Evolutionary conservation across 2,888 invertebrate species (phyloP).

Genomic region (Stenodema calcarata): DNA sequence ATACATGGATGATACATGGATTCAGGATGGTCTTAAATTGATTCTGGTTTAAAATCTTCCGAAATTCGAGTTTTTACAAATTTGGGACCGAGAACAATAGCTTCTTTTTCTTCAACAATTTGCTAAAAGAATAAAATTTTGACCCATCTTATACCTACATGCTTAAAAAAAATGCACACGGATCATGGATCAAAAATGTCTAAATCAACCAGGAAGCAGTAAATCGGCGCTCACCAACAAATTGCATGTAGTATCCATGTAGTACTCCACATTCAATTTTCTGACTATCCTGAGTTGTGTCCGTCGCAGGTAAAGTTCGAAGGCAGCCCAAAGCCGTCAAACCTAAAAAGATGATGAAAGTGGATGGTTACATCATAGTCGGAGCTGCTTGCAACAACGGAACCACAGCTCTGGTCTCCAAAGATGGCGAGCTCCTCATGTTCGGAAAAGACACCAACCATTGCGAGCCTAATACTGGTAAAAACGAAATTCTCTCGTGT

Average conservation of each 20-base stretch:
- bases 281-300: too few species aligned
- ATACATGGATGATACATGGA: too few species aligned
- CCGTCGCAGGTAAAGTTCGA: conserved; percentile 67
- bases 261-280: neutral
- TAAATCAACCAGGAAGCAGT: neutral
- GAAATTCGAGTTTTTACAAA: too few species aligned
- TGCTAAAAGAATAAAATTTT: too few species aligned
- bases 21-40: too few species aligned
- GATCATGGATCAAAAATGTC: too few species aligned
- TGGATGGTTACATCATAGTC: conserved; percentile 83
- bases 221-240: too few species aligned
- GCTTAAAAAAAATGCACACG: too few species aligned
- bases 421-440: conserved; percentile 88
- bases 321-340: conserved; percentile 89
- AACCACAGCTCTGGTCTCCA: conserved; percentile 89
- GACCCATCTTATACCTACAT: too few species aligned
- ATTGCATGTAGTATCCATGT: neutral
- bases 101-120: too few species aligned
- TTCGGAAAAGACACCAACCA: conserved; percentile 93
- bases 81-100: too few species aligned
- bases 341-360: conserved; percentile 89
- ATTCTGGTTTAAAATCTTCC: too few species aligned
- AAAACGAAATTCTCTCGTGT: neutral
- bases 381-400: conserved; percentile 93
- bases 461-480: conserved; percentile 73